These are phyloP conservation scores for Chymomyza caudatula DNA, from an alignment of 2,888 invertebrate genomes.

Conservation along the genomic window DNA sequence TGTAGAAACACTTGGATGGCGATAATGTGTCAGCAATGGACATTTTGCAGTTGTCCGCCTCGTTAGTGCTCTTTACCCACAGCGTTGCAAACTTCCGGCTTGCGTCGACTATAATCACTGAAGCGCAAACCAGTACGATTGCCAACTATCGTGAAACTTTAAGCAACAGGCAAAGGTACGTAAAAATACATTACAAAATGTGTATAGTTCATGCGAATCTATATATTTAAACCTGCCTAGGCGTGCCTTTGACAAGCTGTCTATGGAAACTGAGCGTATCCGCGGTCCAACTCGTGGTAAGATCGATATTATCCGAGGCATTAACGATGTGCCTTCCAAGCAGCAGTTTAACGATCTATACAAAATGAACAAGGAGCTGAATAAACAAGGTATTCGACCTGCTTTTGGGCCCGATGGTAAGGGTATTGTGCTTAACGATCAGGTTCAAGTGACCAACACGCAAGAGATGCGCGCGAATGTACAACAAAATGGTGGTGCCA, in stretches of 20 bases:
- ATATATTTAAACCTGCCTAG: conserved; percentile 35
- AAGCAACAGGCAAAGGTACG: conserved; percentile 71
- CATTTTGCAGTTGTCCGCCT: conserved; percentile 67
- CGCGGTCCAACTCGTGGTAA: conserved; percentile 58
- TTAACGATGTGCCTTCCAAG: conserved; percentile 71
- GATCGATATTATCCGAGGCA: conserved; percentile 71
- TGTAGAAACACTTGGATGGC: conserved; percentile 66
- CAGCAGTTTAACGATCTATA: conserved; percentile 74
- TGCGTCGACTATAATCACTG: conserved; percentile 67
- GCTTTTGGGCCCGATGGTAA: conserved; percentile 60
- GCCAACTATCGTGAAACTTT: conserved; percentile 59
- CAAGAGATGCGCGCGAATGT: conserved; percentile 63
- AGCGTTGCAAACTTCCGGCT: conserved; percentile 74
- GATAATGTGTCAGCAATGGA: conserved; percentile 67
- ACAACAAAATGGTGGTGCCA: conserved; percentile 66
- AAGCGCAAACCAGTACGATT: conserved; percentile 55
- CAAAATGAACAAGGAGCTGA: conserved; percentile 66
- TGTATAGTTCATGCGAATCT: neutral
- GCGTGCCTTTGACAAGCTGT: conserved; percentile 69
- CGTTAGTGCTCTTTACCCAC: conserved; percentile 74
- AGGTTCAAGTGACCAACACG: conserved; percentile 54
- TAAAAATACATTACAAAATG: neutral
- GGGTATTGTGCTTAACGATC: conserved; percentile 67
- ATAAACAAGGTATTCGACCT: conserved; percentile 58
- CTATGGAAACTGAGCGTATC: conserved; percentile 68